Conservation (phyloP, 2,113 vertebrate species). For the Mugil cephalus region DNA sequence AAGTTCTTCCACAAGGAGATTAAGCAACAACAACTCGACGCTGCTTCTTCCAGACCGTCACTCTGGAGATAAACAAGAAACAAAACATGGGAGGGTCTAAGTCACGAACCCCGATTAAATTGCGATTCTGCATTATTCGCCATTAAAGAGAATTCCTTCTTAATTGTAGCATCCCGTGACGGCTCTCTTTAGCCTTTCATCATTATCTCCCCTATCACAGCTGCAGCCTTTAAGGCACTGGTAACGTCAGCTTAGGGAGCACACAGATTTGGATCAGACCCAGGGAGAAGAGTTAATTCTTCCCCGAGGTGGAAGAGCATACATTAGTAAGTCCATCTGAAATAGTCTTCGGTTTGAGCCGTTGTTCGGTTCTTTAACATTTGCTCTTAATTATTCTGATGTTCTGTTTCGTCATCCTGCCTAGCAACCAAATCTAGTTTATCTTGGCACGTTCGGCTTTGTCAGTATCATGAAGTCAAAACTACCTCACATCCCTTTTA, state of each 20-base stretch:
- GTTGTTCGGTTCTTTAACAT: background rate
- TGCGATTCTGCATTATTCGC: constrained; percentile 30
- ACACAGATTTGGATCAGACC: constrained; percentile 9
- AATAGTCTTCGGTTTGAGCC: background rate
- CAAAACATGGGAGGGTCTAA: constrained; percentile 28
- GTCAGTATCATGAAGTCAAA: too few species aligned
- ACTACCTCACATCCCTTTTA: too few species aligned
- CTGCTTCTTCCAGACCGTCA: constrained; percentile 6
- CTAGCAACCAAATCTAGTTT: background rate
- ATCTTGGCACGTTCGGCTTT: too few species aligned
- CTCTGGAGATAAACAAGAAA: constrained; percentile 42
- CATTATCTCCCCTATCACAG: constrained; percentile 36
- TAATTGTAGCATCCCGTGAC: constrained; percentile 63
- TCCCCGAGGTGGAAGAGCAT: constrained; percentile 17
- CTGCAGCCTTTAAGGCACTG: constrained; percentile 41
- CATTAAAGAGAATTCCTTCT: constrained; percentile 63
- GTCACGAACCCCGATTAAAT: constrained; percentile 24
- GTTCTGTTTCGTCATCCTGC: background rate
- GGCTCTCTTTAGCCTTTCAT: constrained; percentile 56
- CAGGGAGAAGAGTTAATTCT: constrained; percentile 29
- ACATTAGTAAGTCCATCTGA: background rate
- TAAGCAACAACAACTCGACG: constrained; percentile 7
- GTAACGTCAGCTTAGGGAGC: constrained; percentile 32
- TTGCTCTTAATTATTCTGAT: background rate
- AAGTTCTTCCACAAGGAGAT: constrained; percentile 11